Conservation (phyloP, 2,888 invertebrate species). For the Dicranocentrus wangi region DNA sequence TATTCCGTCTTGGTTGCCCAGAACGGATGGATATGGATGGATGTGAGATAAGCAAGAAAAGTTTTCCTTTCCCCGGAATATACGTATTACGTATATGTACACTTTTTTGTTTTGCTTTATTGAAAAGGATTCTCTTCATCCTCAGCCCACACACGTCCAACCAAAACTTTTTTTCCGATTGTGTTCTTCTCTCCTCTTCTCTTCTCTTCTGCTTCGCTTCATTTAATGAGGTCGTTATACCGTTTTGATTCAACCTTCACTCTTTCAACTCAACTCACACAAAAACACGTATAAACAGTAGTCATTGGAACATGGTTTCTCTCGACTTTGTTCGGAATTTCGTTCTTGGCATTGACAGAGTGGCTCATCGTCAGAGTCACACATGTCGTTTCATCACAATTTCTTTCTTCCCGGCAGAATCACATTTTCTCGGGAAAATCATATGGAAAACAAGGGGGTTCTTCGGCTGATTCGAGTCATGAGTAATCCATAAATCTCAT, state of each 20-base stretch:
- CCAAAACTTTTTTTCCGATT: neutral
- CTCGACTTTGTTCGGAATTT: conserved; percentile 23
- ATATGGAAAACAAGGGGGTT: no score
- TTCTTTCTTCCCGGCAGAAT: no score
- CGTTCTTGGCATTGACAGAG: conserved; percentile 42
- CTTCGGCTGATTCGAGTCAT: no score
- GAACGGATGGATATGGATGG: no score
- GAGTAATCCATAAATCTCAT: no score
- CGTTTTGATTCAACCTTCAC: conserved; percentile 33
- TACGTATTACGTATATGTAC: neutral
- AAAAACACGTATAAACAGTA: neutral
- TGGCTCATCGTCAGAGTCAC: neutral
- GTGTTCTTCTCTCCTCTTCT: neutral
- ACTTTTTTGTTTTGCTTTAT: neutral
- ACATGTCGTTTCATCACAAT: neutral
- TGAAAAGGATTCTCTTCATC: neutral
- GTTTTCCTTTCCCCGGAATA: neutral
- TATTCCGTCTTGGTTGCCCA: conserved; percentile 1
- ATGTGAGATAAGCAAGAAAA: conserved; percentile 19
- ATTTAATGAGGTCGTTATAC: conserved; percentile 40
- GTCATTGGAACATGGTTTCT: conserved; percentile 17
- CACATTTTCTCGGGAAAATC: no score
- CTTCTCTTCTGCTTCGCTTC: neutral
- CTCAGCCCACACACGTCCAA: neutral
- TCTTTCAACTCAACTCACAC: conserved; percentile 12